phyloP scores from a whole-genome alignment of 2,888 invertebrate genomes.

The Thyatira batis region DNA sequence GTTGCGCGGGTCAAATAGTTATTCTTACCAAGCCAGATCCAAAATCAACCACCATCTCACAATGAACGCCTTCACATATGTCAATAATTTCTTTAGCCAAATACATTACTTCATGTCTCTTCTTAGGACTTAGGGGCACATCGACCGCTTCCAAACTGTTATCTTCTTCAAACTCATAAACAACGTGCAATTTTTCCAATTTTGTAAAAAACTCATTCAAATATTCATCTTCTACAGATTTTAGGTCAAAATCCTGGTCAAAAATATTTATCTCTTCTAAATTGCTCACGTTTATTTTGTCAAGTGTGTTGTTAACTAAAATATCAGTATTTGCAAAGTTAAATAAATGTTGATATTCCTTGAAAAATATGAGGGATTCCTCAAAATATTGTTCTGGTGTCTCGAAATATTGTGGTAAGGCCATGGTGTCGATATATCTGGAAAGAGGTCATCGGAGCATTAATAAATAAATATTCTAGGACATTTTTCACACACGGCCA shows the following conservation, averaged over 20 bases:
- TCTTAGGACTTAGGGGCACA: slow-evolving; percentile 82
- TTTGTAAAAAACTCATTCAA: slow-evolving; percentile 44
- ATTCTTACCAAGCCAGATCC: slow-evolving; percentile 89
- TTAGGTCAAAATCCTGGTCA: slow-evolving; percentile 33
- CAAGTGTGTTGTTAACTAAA: slow-evolving; percentile 78
- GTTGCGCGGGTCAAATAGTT: too few species aligned
- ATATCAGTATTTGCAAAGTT: slow-evolving; percentile 85
- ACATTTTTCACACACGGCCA: too few species aligned
- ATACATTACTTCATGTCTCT: slow-evolving; percentile 86
- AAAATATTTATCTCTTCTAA: slow-evolving; percentile 39
- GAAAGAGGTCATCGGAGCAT: not conserved
- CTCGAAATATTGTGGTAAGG: slow-evolving; percentile 49
- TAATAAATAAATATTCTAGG: too few species aligned
- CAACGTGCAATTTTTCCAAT: slow-evolving; percentile 38
- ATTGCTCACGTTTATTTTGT: slow-evolving; percentile 73
- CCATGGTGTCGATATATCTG: slow-evolving; percentile 38
- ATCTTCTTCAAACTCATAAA: slow-evolving; percentile 33
- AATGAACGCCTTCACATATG: slow-evolving; percentile 68
- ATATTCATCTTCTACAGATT: slow-evolving; percentile 30
- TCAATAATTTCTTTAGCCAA: slow-evolving; percentile 81
- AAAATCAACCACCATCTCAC: slow-evolving; percentile 85
- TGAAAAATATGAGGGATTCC: slow-evolving; percentile 80
- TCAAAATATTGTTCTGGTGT: slow-evolving; percentile 77
- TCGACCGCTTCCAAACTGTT: slow-evolving; percentile 37
- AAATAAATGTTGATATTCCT: slow-evolving; percentile 84